A percentile compares a stretch with the other conserved stretches of the same genome.
Evolutionary conservation across 2,888 invertebrate species (phyloP).

Genomic region (Andrena marginata): DNA sequence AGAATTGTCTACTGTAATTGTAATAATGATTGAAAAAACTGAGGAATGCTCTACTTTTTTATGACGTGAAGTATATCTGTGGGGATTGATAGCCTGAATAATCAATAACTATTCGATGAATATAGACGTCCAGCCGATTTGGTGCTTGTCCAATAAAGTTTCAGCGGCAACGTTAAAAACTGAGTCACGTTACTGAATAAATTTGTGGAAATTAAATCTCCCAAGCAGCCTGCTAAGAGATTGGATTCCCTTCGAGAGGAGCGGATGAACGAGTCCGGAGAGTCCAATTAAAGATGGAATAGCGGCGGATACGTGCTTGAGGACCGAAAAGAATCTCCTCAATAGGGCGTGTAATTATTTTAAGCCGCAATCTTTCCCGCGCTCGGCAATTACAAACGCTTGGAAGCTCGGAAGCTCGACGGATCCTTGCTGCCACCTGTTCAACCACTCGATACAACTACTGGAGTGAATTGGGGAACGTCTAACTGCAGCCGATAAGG

Average conservation of each 20-base stretch:
- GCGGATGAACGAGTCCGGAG: constrained; percentile 11
- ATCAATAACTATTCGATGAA: background rate
- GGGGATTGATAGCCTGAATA: background rate
- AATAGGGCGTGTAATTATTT: constrained; percentile 51
- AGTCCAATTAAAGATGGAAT: constrained; percentile 54
- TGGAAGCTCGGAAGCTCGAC: background rate
- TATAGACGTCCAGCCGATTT: background rate
- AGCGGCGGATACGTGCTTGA: constrained; percentile 56
- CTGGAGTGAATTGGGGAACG: background rate
- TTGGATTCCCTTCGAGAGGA: constrained; percentile 8
- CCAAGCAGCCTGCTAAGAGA: background rate
- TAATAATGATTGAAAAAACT: background rate
- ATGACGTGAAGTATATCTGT: background rate
- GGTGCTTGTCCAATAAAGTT: background rate
- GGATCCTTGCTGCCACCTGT: constrained; percentile 50
- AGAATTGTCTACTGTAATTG: background rate
- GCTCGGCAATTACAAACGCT: constrained; percentile 6
- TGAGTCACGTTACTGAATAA: constrained; percentile 50
- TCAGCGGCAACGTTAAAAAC: background rate
- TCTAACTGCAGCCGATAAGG: constrained; percentile 51
- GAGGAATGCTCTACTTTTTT: background rate
- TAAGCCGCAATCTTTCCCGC: constrained; percentile 7
- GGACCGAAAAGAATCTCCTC: constrained; percentile 37
- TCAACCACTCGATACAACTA: background rate
- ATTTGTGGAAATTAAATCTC: constrained; percentile 45